These are phyloP conservation scores for Crypturellus undulatus DNA, from an alignment of 2,113 vertebrate species.

Conservation along the genomic window DNA sequence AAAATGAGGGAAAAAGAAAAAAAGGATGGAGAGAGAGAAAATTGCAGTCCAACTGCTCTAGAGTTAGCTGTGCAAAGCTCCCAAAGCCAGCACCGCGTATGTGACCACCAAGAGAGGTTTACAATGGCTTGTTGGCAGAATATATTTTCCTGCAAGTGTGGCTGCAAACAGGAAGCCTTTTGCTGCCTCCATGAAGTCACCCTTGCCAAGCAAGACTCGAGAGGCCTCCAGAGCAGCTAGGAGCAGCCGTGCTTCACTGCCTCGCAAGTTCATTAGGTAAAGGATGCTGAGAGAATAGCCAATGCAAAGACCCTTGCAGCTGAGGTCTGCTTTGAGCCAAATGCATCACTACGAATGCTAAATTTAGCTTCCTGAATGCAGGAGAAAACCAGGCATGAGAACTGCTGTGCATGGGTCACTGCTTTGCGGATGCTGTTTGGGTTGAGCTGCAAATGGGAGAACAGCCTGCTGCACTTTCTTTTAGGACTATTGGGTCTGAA, in stretches of 20 bases:
- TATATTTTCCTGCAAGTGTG: background rate
- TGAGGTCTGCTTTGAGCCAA: conserved; percentile 47
- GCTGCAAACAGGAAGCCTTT: background rate
- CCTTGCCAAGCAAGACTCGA: background rate
- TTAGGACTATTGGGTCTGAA: background rate
- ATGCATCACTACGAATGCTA: conserved; percentile 15
- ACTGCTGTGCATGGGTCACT: conserved; percentile 8
- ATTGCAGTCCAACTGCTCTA: background rate
- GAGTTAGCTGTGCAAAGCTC: background rate
- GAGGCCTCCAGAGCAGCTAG: background rate
- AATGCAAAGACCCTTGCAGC: conserved; percentile 28
- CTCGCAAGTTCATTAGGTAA: background rate
- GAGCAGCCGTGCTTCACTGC: background rate
- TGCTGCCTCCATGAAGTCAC: background rate
- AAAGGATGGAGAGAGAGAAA: background rate
- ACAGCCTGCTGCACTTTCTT: background rate
- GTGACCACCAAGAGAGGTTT: background rate
- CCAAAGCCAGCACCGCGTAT: background rate
- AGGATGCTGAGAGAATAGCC: conserved; percentile 49
- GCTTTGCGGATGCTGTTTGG: background rate
- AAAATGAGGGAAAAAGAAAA: background rate
- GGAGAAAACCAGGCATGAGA: conserved; percentile 14
- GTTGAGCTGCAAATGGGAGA: background rate
- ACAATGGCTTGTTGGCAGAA: background rate
- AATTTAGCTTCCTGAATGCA: conserved; percentile 24